phyloP scores from a whole-genome alignment of 2,113 vertebrate genomes.

The Oreocharis arfaki region DNA sequence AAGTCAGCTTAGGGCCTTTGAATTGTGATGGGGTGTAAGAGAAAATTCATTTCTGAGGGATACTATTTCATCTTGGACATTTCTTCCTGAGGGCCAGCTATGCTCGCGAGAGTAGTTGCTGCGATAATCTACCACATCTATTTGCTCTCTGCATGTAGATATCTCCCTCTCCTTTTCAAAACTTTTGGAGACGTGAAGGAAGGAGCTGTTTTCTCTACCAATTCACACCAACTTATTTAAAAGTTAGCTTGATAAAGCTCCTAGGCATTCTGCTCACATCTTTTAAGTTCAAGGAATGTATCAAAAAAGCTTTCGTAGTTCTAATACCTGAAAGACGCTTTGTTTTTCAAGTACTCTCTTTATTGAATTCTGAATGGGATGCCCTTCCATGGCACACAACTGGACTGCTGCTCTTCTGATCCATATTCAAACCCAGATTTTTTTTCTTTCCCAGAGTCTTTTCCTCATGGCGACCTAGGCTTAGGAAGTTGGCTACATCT shows the following conservation, averaged over 20 bases:
- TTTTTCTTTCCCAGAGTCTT: neutral
- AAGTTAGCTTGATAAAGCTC: neutral
- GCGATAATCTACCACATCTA: neutral
- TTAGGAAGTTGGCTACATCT: neutral
- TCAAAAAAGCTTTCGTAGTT: neutral
- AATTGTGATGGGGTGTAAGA: neutral
- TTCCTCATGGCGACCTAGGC: neutral
- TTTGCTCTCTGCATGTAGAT: neutral
- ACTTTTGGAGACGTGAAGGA: neutral
- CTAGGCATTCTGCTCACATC: neutral
- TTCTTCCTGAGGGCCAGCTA: neutral
- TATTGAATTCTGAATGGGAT: neutral
- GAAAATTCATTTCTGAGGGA: neutral
- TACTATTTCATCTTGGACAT: neutral
- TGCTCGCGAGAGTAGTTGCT: neutral
- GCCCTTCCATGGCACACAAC: neutral
- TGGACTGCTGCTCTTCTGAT: neutral
- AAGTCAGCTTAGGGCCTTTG: neutral
- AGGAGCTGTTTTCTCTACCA: neutral
- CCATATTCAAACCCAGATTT: neutral
- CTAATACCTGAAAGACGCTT: neutral
- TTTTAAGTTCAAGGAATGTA: neutral
- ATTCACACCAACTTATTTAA: neutral
- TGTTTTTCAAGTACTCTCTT: slow-evolving; percentile 3
- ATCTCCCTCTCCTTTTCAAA: neutral